phyloP scores from a whole-genome alignment of 2,113 vertebrate genomes.

The Pan troglodytes region NHGRI_mPanTro3-v2.1_pri NC_072414.2:64071501-64072000 shows the following conservation, averaged over 20 bases:
- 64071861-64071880: not conserved
- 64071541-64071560: too few species aligned
- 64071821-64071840: not conserved
- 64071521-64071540: too few species aligned
- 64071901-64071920: not conserved
- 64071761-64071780: not conserved
- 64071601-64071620: too few species aligned
- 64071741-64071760: not conserved
- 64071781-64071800: not conserved
- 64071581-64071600: too few species aligned
- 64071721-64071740: not conserved
- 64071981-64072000: not conserved
- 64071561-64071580: too few species aligned
- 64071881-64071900: not conserved
- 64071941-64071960: slow-evolving; percentile 1
- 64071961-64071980: not conserved
- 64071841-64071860: not conserved
- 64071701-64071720: not conserved
- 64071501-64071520: too few species aligned
- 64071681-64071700: not conserved
- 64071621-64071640: too few species aligned
- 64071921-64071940: slow-evolving; percentile 28
- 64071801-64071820: not conserved
- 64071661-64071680: not conserved
- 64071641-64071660: too few species aligned